Percentiles rank a stretch among this genome's conserved stretches.
Conservation (phyloP, 1,140 invertebrate species). For the Aporrectodea caliginosa region DNA sequence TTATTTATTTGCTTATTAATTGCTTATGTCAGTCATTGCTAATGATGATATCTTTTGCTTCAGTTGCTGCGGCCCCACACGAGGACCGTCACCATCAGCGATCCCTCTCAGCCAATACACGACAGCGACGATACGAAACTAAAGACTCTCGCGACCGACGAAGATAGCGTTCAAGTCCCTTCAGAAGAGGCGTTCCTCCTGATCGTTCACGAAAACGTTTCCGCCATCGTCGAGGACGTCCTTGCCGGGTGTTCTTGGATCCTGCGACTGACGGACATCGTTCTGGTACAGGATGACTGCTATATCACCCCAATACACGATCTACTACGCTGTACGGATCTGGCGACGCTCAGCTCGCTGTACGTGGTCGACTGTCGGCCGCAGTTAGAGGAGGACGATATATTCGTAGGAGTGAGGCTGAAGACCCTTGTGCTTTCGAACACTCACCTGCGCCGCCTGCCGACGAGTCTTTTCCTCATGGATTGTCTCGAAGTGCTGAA, state of each 20-base stretch:
- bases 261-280: slow-evolving; percentile 23
- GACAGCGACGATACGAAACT: background rate
- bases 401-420: slow-evolving; percentile 17
- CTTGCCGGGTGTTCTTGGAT: background rate
- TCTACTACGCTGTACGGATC: slow-evolving; percentile 19
- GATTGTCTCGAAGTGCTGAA: slow-evolving; percentile 30
- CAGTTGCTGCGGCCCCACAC: slow-evolving; percentile 6
- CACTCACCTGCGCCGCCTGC: slow-evolving; percentile 31
- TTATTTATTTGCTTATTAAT: too few species aligned
- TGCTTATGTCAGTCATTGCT: too few species aligned
- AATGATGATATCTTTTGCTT: too few species aligned
- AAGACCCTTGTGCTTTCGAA: slow-evolving; percentile 31
- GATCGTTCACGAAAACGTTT: background rate
- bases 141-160: too few species aligned
- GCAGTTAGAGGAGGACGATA: slow-evolving; percentile 26
- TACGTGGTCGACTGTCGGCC: slow-evolving; percentile 31
- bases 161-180: too few species aligned
- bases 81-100: background rate
- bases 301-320: slow-evolving; percentile 28
- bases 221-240: background rate
- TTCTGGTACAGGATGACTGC: slow-evolving; percentile 32
- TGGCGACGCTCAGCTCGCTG: slow-evolving; percentile 14
- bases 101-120: background rate
- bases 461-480: slow-evolving; percentile 30
- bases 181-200: background rate